phyloP scores from a whole-genome alignment of 2,797 vertebrate genomes.

The Syngnathus rostellatus region DNA sequence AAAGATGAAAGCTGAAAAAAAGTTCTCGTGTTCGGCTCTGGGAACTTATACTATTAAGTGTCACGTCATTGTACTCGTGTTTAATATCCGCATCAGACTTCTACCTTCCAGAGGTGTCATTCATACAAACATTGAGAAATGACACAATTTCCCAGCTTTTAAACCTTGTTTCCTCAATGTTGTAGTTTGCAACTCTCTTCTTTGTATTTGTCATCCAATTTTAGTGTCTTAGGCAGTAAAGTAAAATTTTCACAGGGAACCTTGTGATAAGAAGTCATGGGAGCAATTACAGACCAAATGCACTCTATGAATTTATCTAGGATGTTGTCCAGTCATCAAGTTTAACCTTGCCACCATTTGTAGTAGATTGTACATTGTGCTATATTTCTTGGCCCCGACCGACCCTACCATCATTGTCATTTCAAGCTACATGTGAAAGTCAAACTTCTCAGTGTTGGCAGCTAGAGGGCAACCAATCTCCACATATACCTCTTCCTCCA shows the following conservation, averaged over 20 bases:
- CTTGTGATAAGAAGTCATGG: constrained; percentile 1
- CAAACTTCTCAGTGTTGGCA: constrained; percentile 58
- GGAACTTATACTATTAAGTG: constrained; percentile 5
- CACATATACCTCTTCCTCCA: constrained; percentile 44
- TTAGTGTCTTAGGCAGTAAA: constrained; percentile 11
- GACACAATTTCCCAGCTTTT: background rate
- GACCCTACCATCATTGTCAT: constrained; percentile 11
- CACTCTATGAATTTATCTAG: constrained; percentile 11
- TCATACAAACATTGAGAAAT: background rate
- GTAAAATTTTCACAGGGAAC: constrained; percentile 6
- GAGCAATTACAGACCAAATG: constrained; percentile 16
- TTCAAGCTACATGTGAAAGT: constrained; percentile 38
- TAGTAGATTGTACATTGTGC: background rate
- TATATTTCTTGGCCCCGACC: constrained; percentile 13
- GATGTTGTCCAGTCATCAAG: constrained; percentile 19
- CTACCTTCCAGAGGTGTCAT: constrained; percentile 6
- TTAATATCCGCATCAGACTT: constrained; percentile 1
- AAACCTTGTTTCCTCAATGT: background rate
- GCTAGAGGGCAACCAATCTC: constrained; percentile 78
- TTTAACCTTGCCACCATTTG: background rate
- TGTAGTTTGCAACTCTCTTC: background rate
- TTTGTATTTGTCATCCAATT: constrained; percentile 1
- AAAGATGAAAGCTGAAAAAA: constrained; percentile 38
- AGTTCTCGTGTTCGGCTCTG: constrained; percentile 39
- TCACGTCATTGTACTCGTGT: background rate